Conservation (phyloP, 2,888 invertebrate species). For the Andricus quercusramuli region DNA sequence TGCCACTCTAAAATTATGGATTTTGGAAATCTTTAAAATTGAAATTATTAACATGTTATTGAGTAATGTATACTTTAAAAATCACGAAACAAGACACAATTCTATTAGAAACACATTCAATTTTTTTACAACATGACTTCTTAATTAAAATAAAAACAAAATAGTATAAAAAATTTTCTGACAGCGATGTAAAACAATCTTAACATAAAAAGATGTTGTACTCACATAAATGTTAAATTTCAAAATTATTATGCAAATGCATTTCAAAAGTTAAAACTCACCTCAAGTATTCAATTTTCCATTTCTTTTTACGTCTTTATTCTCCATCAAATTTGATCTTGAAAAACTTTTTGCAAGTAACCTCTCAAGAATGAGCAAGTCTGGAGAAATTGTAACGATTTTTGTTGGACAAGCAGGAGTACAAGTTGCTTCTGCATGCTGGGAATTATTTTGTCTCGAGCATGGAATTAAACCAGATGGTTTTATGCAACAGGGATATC, state of each 20-base stretch:
- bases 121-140: background rate
- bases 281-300: slow-evolving; percentile 28
- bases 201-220: background rate
- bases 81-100: too few species aligned
- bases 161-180: background rate
- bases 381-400: slow-evolving; percentile 87
- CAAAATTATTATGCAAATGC: background rate
- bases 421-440: slow-evolving; percentile 94
- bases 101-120: background rate
- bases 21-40: too few species aligned
- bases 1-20: too few species aligned
- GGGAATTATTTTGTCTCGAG: slow-evolving; percentile 93
- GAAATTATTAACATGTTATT: too few species aligned
- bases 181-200: slow-evolving; percentile 4
- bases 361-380: slow-evolving; percentile 52
- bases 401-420: slow-evolving; percentile 92
- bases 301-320: slow-evolving; percentile 15
- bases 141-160: background rate
- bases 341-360: background rate
- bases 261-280: background rate
- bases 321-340: background rate
- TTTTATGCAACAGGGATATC: slow-evolving; percentile 95
- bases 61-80: too few species aligned
- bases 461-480: slow-evolving; percentile 96
- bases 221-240: background rate